Base-by-base conservation (phyloP, 2,888 invertebrate species). In the Eurytoma californica region DNA sequence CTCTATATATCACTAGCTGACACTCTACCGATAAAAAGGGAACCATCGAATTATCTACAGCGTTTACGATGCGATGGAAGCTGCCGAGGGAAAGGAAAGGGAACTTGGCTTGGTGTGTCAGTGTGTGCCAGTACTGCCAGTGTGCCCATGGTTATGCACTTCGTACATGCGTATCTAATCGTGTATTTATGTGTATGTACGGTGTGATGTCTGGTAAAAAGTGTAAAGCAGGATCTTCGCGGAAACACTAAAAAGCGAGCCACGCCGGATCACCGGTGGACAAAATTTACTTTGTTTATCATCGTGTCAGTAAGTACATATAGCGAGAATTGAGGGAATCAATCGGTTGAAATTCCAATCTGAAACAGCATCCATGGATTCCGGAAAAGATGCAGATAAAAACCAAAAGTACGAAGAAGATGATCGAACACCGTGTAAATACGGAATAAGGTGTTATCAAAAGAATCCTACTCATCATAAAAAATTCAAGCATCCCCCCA, bases 391-490 rank as follows among this genome's bases (percentile, higher is more conserved):
- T 14, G 49, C 47, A 5, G 18, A 75, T 5, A 47, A 66, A 20
- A 16, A 30, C 16, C 24, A 20, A 68, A n/a, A 58, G 3, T 13
- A 51, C 7, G 24, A 39, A 3, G 12, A 89, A 53, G 91, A 90
- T 82, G 79, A 89, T 0, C 92, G 95, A 88, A 91, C 90, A 60
- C 89, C 93, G 65, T 97, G 97, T 89, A 94, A 94, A 91, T 97
- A 95, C 88, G 95, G 96, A 72, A 88, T 87, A 5, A 93, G 94
- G 83, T 97, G 97, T 89, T 97, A 96, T 89, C 96, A 96, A 87
- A 95, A 94, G 87, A 97, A 96, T 91, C 91, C 94, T 0, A 91
- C 91, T 0, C 97, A 97, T 91, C 92, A 92, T 76, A 91, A 92
- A 78, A 94, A 94, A 86, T 97, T 92, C 84, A 96, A 95, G 90